phyloP scores from a whole-genome alignment of 2,888 invertebrate genomes.

The Schizotus pectinicornis region DNA sequence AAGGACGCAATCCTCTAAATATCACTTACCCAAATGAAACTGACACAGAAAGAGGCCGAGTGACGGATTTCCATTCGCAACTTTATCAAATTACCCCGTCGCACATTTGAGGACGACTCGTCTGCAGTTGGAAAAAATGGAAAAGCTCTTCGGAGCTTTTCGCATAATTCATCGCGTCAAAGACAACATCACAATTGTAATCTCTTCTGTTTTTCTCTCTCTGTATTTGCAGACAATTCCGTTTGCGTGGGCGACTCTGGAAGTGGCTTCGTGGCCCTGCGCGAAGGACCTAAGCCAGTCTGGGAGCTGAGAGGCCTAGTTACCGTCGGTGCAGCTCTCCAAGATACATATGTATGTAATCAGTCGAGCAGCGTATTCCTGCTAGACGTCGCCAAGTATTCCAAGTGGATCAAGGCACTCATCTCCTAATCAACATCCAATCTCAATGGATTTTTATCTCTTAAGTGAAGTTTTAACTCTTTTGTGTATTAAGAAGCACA shows the following conservation, averaged over 20 bases:
- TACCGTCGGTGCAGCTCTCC: conserved; percentile 33
- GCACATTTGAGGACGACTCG: not conserved
- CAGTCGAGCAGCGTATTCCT: conserved; percentile 27
- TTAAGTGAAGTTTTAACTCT: not conserved
- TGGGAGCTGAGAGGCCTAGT: conserved; percentile 39
- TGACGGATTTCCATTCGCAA: too few species aligned
- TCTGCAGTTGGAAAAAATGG: too few species aligned
- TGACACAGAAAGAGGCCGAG: too few species aligned
- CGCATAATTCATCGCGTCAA: not conserved
- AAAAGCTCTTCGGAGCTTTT: not conserved
- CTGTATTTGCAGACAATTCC: conserved; percentile 7
- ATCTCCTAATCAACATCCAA: conserved; percentile 15
- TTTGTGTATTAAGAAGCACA: too few species aligned
- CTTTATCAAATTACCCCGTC: too few species aligned
- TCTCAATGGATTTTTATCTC: not conserved
- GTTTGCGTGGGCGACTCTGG: conserved; percentile 37
- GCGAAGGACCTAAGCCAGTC: conserved; percentile 15
- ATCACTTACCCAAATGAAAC: too few species aligned
- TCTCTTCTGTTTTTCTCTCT: too few species aligned
- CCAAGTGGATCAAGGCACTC: conserved; percentile 37
- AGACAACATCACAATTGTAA: too few species aligned
- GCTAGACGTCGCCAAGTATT: conserved; percentile 30
- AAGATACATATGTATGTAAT: conserved; percentile 35
- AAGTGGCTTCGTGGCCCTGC: conserved; percentile 31
- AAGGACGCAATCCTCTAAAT: too few species aligned